Evolutionary conservation across 2,888 invertebrate genomes (phyloP), one percentile per base, ranked within the genome.

Genomic region (Coelopa pilipes): DNA sequence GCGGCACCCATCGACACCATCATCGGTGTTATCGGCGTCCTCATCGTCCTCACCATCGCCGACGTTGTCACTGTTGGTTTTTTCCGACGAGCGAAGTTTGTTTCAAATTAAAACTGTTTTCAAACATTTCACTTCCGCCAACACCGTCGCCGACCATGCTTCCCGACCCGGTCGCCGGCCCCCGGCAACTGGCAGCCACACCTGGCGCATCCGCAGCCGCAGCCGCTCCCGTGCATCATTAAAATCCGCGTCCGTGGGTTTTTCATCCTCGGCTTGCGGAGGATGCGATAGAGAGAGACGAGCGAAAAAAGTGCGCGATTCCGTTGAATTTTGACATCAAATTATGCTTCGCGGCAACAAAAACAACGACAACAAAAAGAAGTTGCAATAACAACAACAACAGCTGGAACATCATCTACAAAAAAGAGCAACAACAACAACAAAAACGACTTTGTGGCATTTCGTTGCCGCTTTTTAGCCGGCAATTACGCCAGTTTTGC

Each of bases 291-390:
- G 17, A 21, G 10, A 21, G 17, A 5, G 17, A 59, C 24, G 77
- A 13, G 15, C 50, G 19, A 12, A 70, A 70, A 70, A 49, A 49
- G 24, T 12, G 59, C 49, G 55, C 72, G 47, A 74, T 76, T 76
- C 73, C 73, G 73, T 59, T 71, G 76, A 74, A 71, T 76, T 76
- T 70, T 69, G 73, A 75, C 76, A 72, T 72, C 74, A 75, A 73
- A 74, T 76, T 74, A 76, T 70, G 74, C 59, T 45, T 17, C 59
- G 72, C 50, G n/a, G 55, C 13, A 34, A 34, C 34, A 34, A 7
- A 34, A 7, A 34, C 34, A 34, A 7, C 34, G 34, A 4, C 34
- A 34, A 7, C 34, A 34, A 34, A 2, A 34, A 34, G 7, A 34
- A 34, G 34, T 34, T 34, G 34, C 34, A 34, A 34, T 34, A 34